Evolutionary conservation across 2,888 invertebrate species (phyloP).

Genomic region (Nesidiocoris tenuis): DNA sequence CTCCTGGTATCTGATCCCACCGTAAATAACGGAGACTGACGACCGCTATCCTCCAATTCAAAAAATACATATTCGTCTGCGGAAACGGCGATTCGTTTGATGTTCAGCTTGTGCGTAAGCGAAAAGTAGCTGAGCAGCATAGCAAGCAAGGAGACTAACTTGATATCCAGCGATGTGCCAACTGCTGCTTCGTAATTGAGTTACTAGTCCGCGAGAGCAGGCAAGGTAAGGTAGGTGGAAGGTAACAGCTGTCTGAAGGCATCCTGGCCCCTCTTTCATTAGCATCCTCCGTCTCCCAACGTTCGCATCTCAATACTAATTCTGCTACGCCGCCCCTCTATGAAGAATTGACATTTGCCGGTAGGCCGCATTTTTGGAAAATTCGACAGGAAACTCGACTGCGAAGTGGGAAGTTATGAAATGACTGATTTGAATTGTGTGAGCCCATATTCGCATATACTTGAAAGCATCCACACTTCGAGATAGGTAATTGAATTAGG

Average conservation of each 20-base stretch:
- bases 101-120: not conserved
- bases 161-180: slow-evolving; percentile 42
- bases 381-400: not conserved
- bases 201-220: slow-evolving; percentile 20
- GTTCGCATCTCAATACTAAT: too few species aligned
- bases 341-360: not conserved
- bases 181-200: slow-evolving; percentile 41
- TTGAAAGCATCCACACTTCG: too few species aligned
- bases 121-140: not conserved
- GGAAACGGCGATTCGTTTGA: not conserved
- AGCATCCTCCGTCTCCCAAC: too few species aligned
- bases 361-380: not conserved
- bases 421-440: too few species aligned
- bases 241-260: slow-evolving; percentile 29
- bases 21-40: too few species aligned
- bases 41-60: too few species aligned
- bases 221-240: not conserved
- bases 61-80: too few species aligned
- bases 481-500: too few species aligned
- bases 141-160: slow-evolving; percentile 15
- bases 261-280: slow-evolving; percentile 32
- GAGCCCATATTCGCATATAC: too few species aligned
- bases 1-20: too few species aligned
- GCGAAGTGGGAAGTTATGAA: too few species aligned
- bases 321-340: too few species aligned